These are phyloP conservation scores for Oplegnathus fasciatus DNA, from an alignment of 2,113 vertebrate genomes.

Conservation along the genomic window DNA sequence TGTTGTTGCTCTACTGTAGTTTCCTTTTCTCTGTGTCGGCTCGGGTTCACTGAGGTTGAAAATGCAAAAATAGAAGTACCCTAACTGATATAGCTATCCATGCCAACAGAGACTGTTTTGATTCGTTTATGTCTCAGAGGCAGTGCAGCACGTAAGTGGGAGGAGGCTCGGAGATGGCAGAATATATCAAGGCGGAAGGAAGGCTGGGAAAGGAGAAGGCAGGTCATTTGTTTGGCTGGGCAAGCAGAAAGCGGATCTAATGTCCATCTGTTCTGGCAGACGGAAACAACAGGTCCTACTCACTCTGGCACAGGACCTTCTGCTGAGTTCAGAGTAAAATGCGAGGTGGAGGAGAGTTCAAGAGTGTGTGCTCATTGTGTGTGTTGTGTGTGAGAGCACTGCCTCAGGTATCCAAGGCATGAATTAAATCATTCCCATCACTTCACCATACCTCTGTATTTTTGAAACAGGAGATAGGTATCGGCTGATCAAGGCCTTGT, in stretches of 20 bases:
- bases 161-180: slow-evolving; percentile 25
- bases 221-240: slow-evolving; percentile 67
- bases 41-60: slow-evolving; percentile 48
- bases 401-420: slow-evolving; percentile 73
- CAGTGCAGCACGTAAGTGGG: slow-evolving; percentile 48
- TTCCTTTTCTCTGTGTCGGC: slow-evolving; percentile 37
- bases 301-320: slow-evolving; percentile 64
- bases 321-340: slow-evolving; percentile 68
- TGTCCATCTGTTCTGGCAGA: slow-evolving; percentile 80
- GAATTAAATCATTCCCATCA: slow-evolving; percentile 62
- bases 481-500: slow-evolving; percentile 42
- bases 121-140: slow-evolving; percentile 57
- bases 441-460: slow-evolving; percentile 59
- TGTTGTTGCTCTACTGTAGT: slow-evolving; percentile 39
- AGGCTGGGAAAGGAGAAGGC: slow-evolving; percentile 48
- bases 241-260: slow-evolving; percentile 76
- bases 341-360: slow-evolving; percentile 71
- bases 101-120: slow-evolving; percentile 54
- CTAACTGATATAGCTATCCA: slow-evolving; percentile 53
- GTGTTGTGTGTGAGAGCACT: slow-evolving; percentile 52
- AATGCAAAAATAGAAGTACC: slow-evolving; percentile 66
- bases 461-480: slow-evolving; percentile 50
- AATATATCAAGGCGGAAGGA: slow-evolving; percentile 57
- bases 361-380: slow-evolving; percentile 41
- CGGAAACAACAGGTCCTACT: slow-evolving; percentile 76